These are phyloP conservation scores for Zygaena filipendulae DNA, from an alignment of 2,888 invertebrate genomes.

Conservation along the genomic window DNA sequence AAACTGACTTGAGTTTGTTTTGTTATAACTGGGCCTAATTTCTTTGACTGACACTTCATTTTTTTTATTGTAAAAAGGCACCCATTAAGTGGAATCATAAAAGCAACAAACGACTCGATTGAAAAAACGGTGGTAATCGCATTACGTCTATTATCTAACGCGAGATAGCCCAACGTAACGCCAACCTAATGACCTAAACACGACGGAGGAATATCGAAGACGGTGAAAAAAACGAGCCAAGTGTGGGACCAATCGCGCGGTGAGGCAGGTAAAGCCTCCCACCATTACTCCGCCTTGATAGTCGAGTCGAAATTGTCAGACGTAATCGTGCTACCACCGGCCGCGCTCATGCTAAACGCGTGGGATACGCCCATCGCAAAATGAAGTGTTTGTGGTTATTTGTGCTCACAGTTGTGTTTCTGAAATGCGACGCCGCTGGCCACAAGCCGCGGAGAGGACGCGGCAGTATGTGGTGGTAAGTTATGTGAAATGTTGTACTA, in stretches of 20 bases:
- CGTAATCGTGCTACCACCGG: conserved; percentile 43
- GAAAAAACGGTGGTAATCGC: not conserved
- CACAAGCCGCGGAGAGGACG: conserved; percentile 81
- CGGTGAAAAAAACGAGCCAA: conserved; percentile 35
- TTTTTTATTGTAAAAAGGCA: too few species aligned
- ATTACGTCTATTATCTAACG: conserved; percentile 19
- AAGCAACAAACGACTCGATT: not conserved
- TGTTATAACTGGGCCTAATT: too few species aligned
- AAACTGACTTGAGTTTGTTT: too few species aligned
- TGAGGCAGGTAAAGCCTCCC: conserved; percentile 55
- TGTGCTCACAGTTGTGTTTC: conserved; percentile 64
- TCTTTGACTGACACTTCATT: too few species aligned
- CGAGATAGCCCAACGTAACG: conserved; percentile 22
- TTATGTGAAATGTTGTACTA: too few species aligned
- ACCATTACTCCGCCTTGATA: conserved; percentile 50
- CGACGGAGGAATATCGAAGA: conserved; percentile 26
- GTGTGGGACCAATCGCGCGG: conserved; percentile 50
- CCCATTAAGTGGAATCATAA: not conserved
- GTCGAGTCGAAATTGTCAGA: conserved; percentile 36
- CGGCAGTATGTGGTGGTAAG: conserved; percentile 95
- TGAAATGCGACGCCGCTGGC: conserved; percentile 53
- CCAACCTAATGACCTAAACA: conserved; percentile 44
- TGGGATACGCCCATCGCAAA: conserved; percentile 51
- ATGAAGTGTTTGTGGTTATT: conserved; percentile 68
- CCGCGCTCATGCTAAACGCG: conserved; percentile 48